phyloP scores from a whole-genome alignment of 2,888 invertebrate genomes.

The Shargacucullia verbasci region DNA sequence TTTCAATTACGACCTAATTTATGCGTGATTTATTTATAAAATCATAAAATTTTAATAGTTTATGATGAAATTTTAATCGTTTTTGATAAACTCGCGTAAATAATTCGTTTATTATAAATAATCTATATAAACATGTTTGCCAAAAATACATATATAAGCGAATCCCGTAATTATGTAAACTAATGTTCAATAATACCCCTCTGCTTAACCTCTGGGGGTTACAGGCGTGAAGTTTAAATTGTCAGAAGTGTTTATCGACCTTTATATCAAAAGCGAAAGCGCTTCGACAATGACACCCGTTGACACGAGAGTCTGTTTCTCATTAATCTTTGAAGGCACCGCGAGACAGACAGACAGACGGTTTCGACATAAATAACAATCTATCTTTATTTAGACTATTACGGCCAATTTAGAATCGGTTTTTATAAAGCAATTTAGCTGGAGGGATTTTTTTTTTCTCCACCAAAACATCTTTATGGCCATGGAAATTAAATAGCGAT shows the following conservation, averaged over 20 bases:
- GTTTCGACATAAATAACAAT: constrained; percentile 19
- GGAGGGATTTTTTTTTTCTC: too few relatives aligned
- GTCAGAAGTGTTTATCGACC: constrained; percentile 7
- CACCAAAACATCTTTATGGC: too few relatives aligned
- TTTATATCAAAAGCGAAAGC: constrained; percentile 12
- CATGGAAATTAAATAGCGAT: too few relatives aligned
- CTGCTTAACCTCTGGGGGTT: not conserved
- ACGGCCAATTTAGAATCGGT: constrained; percentile 4
- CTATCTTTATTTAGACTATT: constrained; percentile 7
- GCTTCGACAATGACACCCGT: constrained; percentile 7
- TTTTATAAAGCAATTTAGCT: not conserved
- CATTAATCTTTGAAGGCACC: constrained; percentile 40
- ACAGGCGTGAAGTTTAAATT: not conserved
- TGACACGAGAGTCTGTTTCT: constrained; percentile 5
- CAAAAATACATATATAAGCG: too few relatives aligned
- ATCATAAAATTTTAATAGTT: too few relatives aligned
- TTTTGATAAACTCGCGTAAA: too few relatives aligned
- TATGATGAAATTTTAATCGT: too few relatives aligned
- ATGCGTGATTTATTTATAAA: too few relatives aligned
- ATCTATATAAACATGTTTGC: too few relatives aligned
- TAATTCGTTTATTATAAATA: too few relatives aligned
- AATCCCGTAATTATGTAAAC: too few relatives aligned
- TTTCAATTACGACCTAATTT: too few relatives aligned
- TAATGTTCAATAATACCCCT: not conserved
- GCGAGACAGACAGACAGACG: constrained; percentile 4